A percentile compares a stretch with the other conserved stretches of the same genome.
phyloP scores from a whole-genome alignment of 1,140 invertebrate genomes.

The Drosophila sechellia region DNA sequence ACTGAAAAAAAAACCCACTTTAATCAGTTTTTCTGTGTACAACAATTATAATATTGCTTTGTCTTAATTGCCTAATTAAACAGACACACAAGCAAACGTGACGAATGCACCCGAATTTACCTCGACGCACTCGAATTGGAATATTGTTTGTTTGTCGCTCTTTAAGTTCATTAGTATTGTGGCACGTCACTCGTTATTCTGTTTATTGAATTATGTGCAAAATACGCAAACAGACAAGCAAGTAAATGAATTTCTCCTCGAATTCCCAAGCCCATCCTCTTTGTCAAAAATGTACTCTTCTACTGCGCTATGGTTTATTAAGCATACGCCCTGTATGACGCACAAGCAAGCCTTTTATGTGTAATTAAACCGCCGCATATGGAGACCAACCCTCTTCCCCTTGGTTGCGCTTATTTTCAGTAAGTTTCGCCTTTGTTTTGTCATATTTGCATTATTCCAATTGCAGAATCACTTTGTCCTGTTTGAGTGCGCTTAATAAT shows the following conservation, averaged over 20 bases:
- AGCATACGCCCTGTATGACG: slow-evolving; percentile 56
- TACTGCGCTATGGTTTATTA: slow-evolving; percentile 42
- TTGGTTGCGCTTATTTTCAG: slow-evolving; percentile 32
- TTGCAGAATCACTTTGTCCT: slow-evolving; percentile 60
- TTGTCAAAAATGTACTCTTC: slow-evolving; percentile 1
- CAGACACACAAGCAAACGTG: slow-evolving; percentile 32
- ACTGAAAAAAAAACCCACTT: slow-evolving; percentile 5
- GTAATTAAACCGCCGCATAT: slow-evolving; percentile 60
- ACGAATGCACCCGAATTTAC: slow-evolving; percentile 25
- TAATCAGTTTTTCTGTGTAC: not conserved
- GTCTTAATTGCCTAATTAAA: slow-evolving; percentile 35
- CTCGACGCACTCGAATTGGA: slow-evolving; percentile 5
- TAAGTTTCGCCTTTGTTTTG: slow-evolving; percentile 56
- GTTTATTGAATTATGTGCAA: slow-evolving; percentile 73
- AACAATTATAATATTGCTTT: not conserved
- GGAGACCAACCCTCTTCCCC: slow-evolving; percentile 1
- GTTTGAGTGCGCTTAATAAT: slow-evolving; percentile 34
- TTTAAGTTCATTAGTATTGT: slow-evolving; percentile 72
- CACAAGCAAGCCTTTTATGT: slow-evolving; percentile 56
- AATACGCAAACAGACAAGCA: slow-evolving; percentile 41
- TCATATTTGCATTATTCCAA: slow-evolving; percentile 70
- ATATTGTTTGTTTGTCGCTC: slow-evolving; percentile 33
- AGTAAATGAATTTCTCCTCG: slow-evolving; percentile 20
- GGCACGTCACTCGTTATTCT: slow-evolving; percentile 64
- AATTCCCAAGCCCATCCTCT: not conserved